These are phyloP conservation scores for Lindbergichthys nudifrons DNA, from an alignment of 2,797 vertebrate genomes.

Conservation along the genomic window DNA sequence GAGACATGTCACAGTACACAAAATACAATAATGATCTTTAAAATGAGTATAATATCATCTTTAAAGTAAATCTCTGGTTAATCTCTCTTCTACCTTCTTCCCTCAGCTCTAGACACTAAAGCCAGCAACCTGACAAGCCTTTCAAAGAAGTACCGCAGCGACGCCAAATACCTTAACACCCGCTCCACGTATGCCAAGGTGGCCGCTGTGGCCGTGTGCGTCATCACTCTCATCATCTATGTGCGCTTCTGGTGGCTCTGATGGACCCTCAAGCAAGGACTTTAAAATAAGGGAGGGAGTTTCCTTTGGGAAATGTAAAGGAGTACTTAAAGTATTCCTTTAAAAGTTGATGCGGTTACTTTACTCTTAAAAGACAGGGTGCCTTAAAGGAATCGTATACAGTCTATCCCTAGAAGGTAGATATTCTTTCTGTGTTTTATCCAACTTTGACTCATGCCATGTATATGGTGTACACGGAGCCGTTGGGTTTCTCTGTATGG, in stretches of 20 bases:
- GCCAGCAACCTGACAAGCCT: constrained; percentile 91
- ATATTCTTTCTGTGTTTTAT: background rate
- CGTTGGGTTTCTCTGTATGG: background rate
- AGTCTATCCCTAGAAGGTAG: background rate
- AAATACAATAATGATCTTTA: no score
- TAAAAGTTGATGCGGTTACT: background rate
- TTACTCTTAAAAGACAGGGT: constrained; percentile 26
- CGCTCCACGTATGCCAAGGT: constrained; percentile 94
- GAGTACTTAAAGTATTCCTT: no score
- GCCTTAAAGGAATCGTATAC: constrained; percentile 36
- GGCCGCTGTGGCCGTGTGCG: constrained; percentile 89
- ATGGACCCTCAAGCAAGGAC: constrained; percentile 55
- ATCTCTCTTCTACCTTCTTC: accelerated
- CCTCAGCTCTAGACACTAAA: constrained; percentile 92
- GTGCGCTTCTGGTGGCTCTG: constrained; percentile 97
- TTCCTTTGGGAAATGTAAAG: background rate
- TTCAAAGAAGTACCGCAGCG: constrained; percentile 95
- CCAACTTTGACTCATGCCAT: background rate
- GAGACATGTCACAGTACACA: no score
- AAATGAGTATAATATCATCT: background rate
- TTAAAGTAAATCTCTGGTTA: background rate
- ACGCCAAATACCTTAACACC: constrained; percentile 95
- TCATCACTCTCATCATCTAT: constrained; percentile 92
- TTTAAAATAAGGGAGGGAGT: background rate
- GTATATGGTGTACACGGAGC: constrained; percentile 30